Evolutionary conservation across 2,113 vertebrate genomes (phyloP).

Genomic region (Microtus richardsoni): DNA sequence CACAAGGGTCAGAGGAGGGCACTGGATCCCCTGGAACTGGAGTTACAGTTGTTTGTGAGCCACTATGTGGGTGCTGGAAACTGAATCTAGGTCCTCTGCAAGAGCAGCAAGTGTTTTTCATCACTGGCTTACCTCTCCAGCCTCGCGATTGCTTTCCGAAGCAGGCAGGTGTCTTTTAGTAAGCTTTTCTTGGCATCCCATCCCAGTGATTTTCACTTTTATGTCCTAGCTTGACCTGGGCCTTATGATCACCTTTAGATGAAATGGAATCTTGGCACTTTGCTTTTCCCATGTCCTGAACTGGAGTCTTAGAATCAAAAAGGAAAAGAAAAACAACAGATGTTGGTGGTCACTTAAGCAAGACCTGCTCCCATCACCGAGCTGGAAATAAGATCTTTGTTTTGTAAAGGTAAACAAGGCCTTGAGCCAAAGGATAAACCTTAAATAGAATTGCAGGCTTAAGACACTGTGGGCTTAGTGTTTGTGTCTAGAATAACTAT

Average conservation of each 20-base stretch:
- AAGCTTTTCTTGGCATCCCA: not conserved
- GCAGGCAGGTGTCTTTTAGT: not conserved
- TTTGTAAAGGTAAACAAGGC: not conserved
- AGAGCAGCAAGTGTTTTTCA: not conserved
- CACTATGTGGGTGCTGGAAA: not conserved
- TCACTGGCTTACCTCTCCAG: not conserved
- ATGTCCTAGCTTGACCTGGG: not conserved
- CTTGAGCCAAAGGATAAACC: conserved; percentile 32
- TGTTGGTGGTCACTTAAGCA: conserved; percentile 32
- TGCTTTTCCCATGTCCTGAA: not conserved
- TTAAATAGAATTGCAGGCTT: conserved; percentile 37
- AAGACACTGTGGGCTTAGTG: conserved; percentile 21
- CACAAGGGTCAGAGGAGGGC: not conserved
- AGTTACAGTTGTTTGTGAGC: not conserved
- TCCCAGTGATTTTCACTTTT: not conserved
- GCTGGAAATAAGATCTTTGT: not conserved
- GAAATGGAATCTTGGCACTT: conserved; percentile 32
- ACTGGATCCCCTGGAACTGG: not conserved
- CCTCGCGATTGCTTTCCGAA: not conserved
- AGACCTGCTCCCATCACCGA: conserved; percentile 20
- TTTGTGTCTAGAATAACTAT: conserved; percentile 33
- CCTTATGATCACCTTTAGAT: conserved; percentile 12
- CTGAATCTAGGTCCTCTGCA: not conserved
- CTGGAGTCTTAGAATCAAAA: conserved; percentile 27
- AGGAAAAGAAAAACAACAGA: not conserved